phyloP scores from a whole-genome alignment of 2,797 vertebrate genomes.

The Vespertilio murinus region DNA sequence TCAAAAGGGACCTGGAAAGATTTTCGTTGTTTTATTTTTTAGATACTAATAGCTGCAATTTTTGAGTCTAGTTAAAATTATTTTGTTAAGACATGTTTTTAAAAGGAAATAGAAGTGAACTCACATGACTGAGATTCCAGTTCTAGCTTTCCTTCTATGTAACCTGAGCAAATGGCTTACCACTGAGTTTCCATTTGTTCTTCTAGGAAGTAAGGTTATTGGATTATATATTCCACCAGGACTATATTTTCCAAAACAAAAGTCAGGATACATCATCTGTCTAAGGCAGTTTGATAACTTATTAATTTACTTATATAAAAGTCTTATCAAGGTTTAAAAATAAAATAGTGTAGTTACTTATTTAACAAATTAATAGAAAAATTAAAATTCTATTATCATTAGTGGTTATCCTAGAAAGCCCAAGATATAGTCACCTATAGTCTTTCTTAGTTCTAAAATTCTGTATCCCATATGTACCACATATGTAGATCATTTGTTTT shows the following conservation, averaged over 20 bases:
- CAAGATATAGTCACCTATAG: not conserved
- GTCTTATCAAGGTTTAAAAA: conserved; percentile 13
- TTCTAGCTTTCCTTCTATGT: not conserved
- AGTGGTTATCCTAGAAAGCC: not conserved
- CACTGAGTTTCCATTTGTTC: not conserved
- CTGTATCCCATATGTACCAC: not conserved
- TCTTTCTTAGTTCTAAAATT: not conserved
- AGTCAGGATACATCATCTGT: not conserved
- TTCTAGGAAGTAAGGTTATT: not conserved
- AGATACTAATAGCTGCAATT: not conserved
- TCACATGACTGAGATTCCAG: not conserved
- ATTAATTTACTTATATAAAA: not conserved
- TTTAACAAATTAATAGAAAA: conserved; percentile 30
- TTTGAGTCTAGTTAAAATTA: conserved; percentile 30
- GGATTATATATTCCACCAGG: not conserved
- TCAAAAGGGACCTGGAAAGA: not conserved
- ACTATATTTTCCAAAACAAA: conserved; percentile 37
- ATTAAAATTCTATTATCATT: not conserved
- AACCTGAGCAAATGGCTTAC: not conserved
- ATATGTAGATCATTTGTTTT: not conserved
- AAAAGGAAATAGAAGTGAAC: conserved; percentile 7
- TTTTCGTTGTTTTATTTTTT: conserved; percentile 1
- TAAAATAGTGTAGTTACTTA: conserved; percentile 3
- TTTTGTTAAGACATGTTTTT: conserved; percentile 45
- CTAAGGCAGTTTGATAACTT: not conserved